Evolutionary conservation across 2,888 invertebrate genomes (phyloP), one percentile per base, ranked within the genome.

Genomic region (Prosopocoilus inquinatus): DNA sequence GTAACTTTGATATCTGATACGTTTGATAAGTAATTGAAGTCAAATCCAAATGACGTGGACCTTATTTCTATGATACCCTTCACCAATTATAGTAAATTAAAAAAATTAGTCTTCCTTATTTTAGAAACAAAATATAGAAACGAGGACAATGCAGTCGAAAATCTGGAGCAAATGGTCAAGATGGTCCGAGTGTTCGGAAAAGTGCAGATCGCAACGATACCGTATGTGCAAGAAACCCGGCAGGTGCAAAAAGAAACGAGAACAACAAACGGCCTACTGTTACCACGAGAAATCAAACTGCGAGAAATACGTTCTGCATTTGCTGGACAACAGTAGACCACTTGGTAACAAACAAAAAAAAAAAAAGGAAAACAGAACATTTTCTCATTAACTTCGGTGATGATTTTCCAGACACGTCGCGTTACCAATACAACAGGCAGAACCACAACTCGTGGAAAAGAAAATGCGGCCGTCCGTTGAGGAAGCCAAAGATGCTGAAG

Each of bases 211-310:
- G 2, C 81, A 87, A 35, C 82, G 96, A 64, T 83, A 84, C 71
- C 89, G 93, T 73, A 84, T 85, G 70, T 95, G 94, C 75, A 84
- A 84, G 67, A 84, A 84, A 67, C 84, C 84, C 1, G 82, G 85
- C 8, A 80, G 90, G 64, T 96, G 95, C 68, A 88, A 88, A 1
- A 85, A 84, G 43, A 87, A 88, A 70, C 84, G 89, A 36, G 84
- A 94, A 50, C 84, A 86, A 58, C 92, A 95, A 76, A 89, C 89
- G 4, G 91, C 93, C 2, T 90, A 89, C 70, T 96, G 95, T 73
- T 92, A 90, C 72, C 83, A 88, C 38, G 88, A 90, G 62, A 90
- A 89, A 49, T 89, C 90, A 51, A 85, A 85, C 68, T 95, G 95
- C 73, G 90, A 93, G 71, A 81, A 82, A 53, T 90, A 88, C 57